Evolutionary conservation across 2,888 invertebrate species (phyloP).

Genomic region (Rhyacophila evoluta): DNA sequence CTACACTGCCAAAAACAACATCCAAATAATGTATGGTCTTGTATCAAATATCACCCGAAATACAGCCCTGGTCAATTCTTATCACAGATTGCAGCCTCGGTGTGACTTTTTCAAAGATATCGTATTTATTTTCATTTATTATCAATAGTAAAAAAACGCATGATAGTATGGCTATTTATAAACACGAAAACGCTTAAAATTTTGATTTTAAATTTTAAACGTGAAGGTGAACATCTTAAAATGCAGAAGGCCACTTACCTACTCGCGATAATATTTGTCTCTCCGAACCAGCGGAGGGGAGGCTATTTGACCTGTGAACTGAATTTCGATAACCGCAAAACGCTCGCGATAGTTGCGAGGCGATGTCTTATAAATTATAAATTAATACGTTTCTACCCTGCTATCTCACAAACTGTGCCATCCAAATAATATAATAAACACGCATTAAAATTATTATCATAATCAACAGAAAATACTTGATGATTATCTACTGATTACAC

Average conservation of each 20-base stretch:
- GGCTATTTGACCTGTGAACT: background rate
- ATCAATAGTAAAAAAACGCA: background rate
- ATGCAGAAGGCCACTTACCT: conserved; percentile 9
- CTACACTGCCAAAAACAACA: too few relatives aligned
- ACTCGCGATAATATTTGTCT: background rate
- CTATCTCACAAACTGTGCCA: background rate
- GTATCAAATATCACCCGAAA: too few relatives aligned
- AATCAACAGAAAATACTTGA: too few relatives aligned
- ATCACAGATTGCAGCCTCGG: background rate
- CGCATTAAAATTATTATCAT: too few relatives aligned
- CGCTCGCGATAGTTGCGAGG: background rate
- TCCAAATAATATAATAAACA: too few relatives aligned
- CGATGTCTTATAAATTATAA: background rate
- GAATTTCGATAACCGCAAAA: background rate
- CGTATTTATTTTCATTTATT: background rate
- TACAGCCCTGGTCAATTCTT: too few relatives aligned
- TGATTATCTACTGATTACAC: too few relatives aligned
- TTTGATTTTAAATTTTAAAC: background rate
- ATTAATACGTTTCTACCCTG: background rate
- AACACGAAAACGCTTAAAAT: background rate
- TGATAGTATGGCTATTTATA: background rate
- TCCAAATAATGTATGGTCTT: too few relatives aligned
- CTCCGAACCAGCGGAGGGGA: background rate
- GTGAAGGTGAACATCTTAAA: conserved; percentile 1
- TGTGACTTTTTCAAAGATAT: background rate